Evolutionary conservation across 2,797 vertebrate species (phyloP).

Genomic region (Scolopax rusticola): DNA sequence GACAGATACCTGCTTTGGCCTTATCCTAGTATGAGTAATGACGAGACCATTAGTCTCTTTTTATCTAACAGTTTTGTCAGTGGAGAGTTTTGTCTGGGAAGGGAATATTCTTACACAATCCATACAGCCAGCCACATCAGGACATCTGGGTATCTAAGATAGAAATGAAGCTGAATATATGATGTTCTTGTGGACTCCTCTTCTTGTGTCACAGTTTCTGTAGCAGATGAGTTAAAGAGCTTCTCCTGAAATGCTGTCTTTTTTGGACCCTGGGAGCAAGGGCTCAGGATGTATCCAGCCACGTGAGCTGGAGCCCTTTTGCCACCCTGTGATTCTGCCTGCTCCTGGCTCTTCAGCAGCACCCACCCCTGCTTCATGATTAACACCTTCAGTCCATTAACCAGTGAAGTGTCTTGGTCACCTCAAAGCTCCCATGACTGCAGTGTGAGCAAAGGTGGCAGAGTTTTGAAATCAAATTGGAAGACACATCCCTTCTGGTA

Average conservation of each 20-base stretch:
- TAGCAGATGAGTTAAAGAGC: background rate
- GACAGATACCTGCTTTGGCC: background rate
- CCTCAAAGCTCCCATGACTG: background rate
- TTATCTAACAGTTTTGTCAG: background rate
- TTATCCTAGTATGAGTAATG: background rate
- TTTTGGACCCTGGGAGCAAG: background rate
- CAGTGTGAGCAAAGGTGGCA: background rate
- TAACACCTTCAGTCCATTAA: background rate
- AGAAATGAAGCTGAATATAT: background rate
- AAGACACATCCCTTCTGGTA: background rate
- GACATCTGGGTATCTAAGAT: background rate
- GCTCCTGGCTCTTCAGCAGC: background rate
- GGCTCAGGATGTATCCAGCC: background rate
- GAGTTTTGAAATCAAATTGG: background rate
- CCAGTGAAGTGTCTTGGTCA: background rate
- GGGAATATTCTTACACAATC: background rate
- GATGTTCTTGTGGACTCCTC: background rate
- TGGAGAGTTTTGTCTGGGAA: background rate
- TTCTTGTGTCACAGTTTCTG: background rate
- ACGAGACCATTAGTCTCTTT: background rate
- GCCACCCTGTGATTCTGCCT: background rate
- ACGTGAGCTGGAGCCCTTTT: background rate
- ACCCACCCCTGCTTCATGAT: background rate
- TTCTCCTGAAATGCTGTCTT: background rate
- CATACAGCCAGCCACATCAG: background rate